These are phyloP conservation scores for Brotogeris chrysoptera DNA, from an alignment of 2,797 vertebrate genomes.

Conservation along the genomic window DNA sequence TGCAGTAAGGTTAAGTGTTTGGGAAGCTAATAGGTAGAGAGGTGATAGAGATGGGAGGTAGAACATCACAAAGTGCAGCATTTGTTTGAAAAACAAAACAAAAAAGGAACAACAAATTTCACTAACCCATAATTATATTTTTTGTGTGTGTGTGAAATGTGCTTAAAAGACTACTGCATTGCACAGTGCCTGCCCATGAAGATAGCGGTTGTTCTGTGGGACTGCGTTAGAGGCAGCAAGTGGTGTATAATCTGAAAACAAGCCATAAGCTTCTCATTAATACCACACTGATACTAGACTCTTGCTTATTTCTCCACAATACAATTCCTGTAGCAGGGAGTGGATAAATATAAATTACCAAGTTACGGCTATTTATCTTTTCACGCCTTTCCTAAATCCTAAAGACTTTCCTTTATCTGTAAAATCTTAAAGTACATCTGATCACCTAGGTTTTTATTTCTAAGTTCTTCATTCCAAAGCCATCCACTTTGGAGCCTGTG, in stretches of 20 bases:
- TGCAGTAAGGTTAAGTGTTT: background rate
- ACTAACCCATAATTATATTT: background rate
- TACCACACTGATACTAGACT: background rate
- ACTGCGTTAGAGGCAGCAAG: background rate
- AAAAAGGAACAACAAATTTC: background rate
- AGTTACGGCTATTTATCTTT: background rate
- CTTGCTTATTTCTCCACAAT: background rate
- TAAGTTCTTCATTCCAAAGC: background rate
- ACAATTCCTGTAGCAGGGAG: background rate
- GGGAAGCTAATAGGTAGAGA: background rate
- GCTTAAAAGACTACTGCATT: background rate
- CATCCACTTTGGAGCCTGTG: background rate
- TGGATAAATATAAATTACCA: background rate
- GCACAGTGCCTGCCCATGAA: background rate
- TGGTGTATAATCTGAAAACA: background rate
- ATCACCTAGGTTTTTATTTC: background rate
- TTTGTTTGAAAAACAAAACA: background rate
- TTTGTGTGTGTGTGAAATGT: background rate
- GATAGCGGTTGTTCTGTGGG: background rate
- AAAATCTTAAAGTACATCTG: background rate
- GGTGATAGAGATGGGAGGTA: background rate
- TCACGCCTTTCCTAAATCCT: background rate
- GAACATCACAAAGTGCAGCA: background rate
- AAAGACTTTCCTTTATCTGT: background rate
- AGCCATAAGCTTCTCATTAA: background rate